A percentile compares a stretch with the other conserved stretches of the same genome.
Evolutionary conservation across 2,888 invertebrate genomes (phyloP).

Genomic region (Ochropleura plecta): DNA sequence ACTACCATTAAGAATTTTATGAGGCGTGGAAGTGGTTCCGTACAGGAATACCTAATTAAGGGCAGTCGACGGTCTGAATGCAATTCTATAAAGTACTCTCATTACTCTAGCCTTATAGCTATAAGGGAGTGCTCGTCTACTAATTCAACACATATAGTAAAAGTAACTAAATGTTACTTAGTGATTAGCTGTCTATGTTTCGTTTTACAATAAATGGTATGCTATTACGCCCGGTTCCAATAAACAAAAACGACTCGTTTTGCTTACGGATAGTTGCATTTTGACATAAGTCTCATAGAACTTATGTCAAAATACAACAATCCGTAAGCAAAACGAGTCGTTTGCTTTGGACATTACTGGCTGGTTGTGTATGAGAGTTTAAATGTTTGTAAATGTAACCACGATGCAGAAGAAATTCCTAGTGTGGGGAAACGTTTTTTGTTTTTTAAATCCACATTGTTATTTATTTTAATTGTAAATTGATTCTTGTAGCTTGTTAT

Average conservation of each 20-base stretch:
- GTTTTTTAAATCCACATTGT: too few species aligned
- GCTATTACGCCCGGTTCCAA: too few species aligned
- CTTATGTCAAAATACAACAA: too few species aligned
- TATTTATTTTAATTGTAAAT: neutral
- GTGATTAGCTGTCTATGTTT: neutral
- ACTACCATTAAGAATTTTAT: conserved; percentile 60
- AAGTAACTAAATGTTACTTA: neutral
- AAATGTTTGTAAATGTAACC: too few species aligned
- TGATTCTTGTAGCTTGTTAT: neutral
- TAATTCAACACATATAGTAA: conserved; percentile 24
- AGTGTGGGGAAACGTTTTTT: too few species aligned
- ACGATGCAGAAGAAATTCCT: too few species aligned
- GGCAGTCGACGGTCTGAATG: conserved; percentile 35
- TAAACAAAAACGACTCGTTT: too few species aligned
- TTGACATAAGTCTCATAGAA: too few species aligned
- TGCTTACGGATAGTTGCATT: too few species aligned
- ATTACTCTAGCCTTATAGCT: conserved; percentile 33
- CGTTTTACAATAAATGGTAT: neutral
- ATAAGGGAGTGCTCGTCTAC: conserved; percentile 9
- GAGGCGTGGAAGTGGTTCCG: conserved; percentile 54
- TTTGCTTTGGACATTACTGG: too few species aligned
- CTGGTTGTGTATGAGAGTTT: too few species aligned
- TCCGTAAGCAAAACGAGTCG: too few species aligned
- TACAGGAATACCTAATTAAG: conserved; percentile 57
- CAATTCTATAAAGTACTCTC: conserved; percentile 54